These are phyloP conservation scores for Aphyosemion australe DNA, from an alignment of 2,113 vertebrate species.

Conservation along the genomic window DNA sequence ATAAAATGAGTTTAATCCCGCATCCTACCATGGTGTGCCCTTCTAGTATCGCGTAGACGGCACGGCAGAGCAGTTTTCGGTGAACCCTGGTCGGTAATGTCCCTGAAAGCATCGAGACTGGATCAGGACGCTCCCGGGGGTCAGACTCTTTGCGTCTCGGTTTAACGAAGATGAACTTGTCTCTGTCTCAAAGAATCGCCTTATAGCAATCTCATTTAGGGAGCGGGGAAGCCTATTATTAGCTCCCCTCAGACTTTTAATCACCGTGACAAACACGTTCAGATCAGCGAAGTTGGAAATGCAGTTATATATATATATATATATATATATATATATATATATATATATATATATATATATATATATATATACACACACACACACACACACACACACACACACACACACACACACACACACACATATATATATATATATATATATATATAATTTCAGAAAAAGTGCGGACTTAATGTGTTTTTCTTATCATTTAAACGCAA, in stretches of 20 bases:
- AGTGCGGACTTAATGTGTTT: too few species aligned
- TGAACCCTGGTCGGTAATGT: constrained; percentile 29
- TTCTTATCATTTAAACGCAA: too few species aligned
- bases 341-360: too few species aligned
- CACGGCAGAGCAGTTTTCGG: constrained; percentile 50
- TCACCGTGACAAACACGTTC: constrained; percentile 29
- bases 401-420: too few species aligned
- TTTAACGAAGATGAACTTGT: constrained; percentile 72
- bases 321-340: too few species aligned
- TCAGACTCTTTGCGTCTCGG: constrained; percentile 63
- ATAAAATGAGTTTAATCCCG: not conserved
- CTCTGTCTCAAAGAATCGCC: constrained; percentile 64
- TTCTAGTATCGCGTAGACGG: constrained; percentile 44
- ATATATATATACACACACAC: too few species aligned
- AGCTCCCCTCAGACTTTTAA: constrained; percentile 58
- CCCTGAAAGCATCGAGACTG: constrained; percentile 57
- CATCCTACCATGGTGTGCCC: constrained; percentile 70
- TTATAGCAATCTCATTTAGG: constrained; percentile 73
- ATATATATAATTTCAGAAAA: too few species aligned
- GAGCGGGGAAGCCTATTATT: constrained; percentile 70
- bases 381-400: too few species aligned
- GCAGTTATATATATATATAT: too few species aligned
- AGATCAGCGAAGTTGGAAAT: not conserved
- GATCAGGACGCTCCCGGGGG: constrained; percentile 46
- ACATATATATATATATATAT: too few species aligned